Evolutionary conservation across 2,888 invertebrate species (phyloP).

Genomic region (Mayetiola destructor): DNA sequence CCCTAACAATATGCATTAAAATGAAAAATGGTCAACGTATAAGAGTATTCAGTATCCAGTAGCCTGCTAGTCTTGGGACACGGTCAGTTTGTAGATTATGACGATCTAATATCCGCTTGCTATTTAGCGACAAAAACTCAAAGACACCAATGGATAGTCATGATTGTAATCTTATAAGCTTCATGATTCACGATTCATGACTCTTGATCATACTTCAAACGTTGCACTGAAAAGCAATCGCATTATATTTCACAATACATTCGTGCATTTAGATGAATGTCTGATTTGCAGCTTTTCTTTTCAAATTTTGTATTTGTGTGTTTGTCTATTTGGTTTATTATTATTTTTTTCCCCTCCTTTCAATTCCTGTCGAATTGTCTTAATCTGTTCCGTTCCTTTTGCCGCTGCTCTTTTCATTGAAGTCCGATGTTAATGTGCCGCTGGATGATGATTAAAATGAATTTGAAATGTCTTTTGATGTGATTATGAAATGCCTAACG

Average conservation of each 20-base stretch:
- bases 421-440: slow-evolving; percentile 11
- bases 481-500: slow-evolving; percentile 10
- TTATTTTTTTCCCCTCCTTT: too few species aligned
- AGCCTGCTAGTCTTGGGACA: too few species aligned
- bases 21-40: too few species aligned
- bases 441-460: slow-evolving; percentile 9
- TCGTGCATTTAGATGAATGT: background rate
- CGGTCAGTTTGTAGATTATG: too few species aligned
- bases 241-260: background rate
- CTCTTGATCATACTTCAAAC: background rate
- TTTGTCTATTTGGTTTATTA: background rate
- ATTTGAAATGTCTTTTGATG: slow-evolving; percentile 11
- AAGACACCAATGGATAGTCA: background rate
- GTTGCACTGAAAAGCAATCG: background rate
- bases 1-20: background rate
- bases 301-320: background rate
- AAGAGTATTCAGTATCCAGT: too few species aligned
- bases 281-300: background rate
- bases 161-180: slow-evolving; percentile 2
- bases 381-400: too few species aligned
- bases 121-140: background rate
- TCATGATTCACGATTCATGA: background rate
- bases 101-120: too few species aligned
- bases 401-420: too few species aligned
- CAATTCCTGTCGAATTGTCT: too few species aligned